Evolutionary conservation across 2,888 invertebrate genomes (phyloP), one percentile per base, ranked within the genome.

Genomic region (Polydesmus complanatus): DNA sequence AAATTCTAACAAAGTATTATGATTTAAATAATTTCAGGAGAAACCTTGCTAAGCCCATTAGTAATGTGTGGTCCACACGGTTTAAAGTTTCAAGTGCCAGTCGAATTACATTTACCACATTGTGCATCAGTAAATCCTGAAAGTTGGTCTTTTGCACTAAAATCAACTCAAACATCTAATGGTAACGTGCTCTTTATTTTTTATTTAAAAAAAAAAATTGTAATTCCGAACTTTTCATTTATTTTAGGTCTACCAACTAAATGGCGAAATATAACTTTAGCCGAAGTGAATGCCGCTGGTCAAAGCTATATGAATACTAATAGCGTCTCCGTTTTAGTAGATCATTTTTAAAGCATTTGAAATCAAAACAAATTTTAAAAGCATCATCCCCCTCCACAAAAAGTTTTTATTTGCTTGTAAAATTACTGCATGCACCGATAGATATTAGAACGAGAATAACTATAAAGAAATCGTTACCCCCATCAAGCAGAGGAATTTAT

Each of bases 11-110:
- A 18, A 37, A 1, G 51, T 61, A 8, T 26, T 27, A 23, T 52
- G 22, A 25, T 27, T 37, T 37, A 8, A 8, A 37, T 37, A 8
- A 37, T 37, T 37, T 5, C 74, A 92, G 92, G 93, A 82, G 94
- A 95, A 81, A 88, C 90, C 65, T 83, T 94, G 80, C 80, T 94
- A 69, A 91, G 91, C 70, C 94, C 94, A 63, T 80, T 94, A 70
- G 93, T 95, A 71, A 92, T 94, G 88, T 95, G 94, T 78, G 94
- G 95, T 64, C 95, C 95, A 25, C 91, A 91, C 77, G 80, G 94
- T 66, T 81, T 93, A 67, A 85, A 86, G 74, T 95, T 95, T 78
- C 77, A 83, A 63, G 82, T 84, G 72, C 92, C 94, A 58, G 91
- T 94, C 70, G 91, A 94, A 69, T 80, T 95, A 60, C 83, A 89